Conservation (phyloP, 2,888 invertebrate genomes). For the Hipparchia semele region DNA sequence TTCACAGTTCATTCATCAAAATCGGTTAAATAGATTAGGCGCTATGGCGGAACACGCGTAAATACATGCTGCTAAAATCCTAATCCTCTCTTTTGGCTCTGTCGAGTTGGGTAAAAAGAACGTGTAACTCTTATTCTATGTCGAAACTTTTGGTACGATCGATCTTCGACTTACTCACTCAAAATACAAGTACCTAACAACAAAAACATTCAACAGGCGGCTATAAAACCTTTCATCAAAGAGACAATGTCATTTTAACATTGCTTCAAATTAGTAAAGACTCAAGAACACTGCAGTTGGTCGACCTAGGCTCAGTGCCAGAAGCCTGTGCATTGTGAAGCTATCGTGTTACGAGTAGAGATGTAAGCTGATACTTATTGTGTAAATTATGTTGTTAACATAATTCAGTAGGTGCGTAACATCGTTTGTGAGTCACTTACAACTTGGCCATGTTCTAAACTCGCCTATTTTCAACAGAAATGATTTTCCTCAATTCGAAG, state of each 20-base stretch:
- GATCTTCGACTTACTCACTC: neutral
- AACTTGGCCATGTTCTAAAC: neutral
- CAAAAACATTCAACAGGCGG: neutral
- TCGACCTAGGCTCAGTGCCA: conserved; percentile 34
- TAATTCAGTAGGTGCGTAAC: neutral
- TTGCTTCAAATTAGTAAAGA: conserved; percentile 3
- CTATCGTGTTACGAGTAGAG: conserved; percentile 31
- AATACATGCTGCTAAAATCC: too few relatives aligned
- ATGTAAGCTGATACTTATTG: conserved; percentile 21
- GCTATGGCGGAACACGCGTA: too few relatives aligned
- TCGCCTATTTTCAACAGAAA: neutral
- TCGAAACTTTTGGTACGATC: neutral
- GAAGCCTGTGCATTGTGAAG: conserved; percentile 32
- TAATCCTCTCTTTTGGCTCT: too few relatives aligned
- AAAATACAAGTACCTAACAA: neutral
- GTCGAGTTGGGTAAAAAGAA: too few relatives aligned
- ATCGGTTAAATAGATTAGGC: too few relatives aligned
- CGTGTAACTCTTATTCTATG: too few relatives aligned
- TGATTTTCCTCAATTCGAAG: neutral
- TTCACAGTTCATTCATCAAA: too few relatives aligned
- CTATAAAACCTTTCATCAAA: conserved; percentile 5
- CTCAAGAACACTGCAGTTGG: conserved; percentile 11
- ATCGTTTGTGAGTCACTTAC: conserved; percentile 3
- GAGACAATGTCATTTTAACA: conserved; percentile 3
- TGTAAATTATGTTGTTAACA: conserved; percentile 17